Conservation (phyloP, 2,797 vertebrate species). For the Coendou prehensilis region DNA sequence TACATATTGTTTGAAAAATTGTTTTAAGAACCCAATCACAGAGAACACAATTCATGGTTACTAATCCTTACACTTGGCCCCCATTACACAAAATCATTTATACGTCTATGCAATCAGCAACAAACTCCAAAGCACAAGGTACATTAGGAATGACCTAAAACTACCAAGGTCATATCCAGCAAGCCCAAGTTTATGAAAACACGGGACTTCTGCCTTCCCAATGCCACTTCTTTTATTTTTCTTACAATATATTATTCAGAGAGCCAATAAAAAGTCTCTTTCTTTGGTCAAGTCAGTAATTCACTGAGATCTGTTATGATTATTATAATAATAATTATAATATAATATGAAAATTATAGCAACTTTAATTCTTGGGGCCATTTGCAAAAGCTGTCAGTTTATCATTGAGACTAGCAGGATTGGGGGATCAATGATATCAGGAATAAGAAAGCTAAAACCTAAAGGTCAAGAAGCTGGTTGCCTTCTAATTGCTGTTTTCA, state of each 20-base stretch:
- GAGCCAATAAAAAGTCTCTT: not conserved
- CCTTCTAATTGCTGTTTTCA: conserved; percentile 60
- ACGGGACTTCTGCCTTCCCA: not conserved
- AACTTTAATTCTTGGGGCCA: not conserved
- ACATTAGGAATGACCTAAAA: not conserved
- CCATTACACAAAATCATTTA: not conserved
- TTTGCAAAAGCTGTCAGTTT: not conserved
- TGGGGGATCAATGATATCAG: not conserved
- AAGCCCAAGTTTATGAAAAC: not conserved
- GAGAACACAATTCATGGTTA: not conserved
- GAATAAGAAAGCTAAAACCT: conserved; percentile 44
- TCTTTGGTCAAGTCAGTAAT: not conserved
- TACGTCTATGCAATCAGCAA: not conserved
- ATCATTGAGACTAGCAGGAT: not conserved
- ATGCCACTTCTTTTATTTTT: not conserved
- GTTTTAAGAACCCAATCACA: not conserved
- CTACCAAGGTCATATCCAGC: not conserved
- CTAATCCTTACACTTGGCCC: not conserved
- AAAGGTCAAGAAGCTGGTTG: conserved; percentile 62
- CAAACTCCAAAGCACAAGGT: not conserved
- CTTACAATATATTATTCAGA: not conserved
- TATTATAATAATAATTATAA: not conserved
- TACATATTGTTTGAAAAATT: not conserved
- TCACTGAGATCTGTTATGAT: not conserved
- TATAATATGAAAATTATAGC: not conserved